Evolutionary conservation across 1,140 invertebrate species (phyloP).

Genomic region (Hypsibius dujardini): DNA sequence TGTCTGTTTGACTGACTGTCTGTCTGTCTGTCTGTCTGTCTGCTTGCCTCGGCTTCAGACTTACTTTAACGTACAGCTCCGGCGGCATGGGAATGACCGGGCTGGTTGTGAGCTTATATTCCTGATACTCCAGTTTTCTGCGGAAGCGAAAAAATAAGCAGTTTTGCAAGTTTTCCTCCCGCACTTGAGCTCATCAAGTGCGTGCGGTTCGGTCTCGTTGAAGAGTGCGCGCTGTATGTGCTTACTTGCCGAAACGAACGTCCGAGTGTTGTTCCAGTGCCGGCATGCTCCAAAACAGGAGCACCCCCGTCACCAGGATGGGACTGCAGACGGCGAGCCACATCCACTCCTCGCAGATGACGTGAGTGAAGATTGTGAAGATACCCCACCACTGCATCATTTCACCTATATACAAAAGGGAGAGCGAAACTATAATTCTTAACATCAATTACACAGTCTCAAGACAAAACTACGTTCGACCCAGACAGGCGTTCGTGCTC

Average conservation of each 20-base stretch:
- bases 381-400: constrained; percentile 83
- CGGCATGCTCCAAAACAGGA: constrained; percentile 53
- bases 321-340: constrained; percentile 65
- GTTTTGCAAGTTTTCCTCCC: too few species aligned
- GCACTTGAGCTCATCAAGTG: background rate
- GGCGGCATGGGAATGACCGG: background rate
- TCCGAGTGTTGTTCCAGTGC: background rate
- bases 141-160: too few species aligned
- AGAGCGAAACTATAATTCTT: too few species aligned
- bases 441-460: too few species aligned
- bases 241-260: background rate
- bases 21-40: too few species aligned
- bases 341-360: constrained; percentile 55
- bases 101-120: background rate
- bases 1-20: too few species aligned
- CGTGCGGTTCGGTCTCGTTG: background rate
- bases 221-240: background rate
- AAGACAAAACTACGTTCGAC: too few species aligned
- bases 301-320: constrained; percentile 66
- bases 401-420: too few species aligned
- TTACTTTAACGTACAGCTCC: background rate
- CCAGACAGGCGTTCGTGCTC: too few species aligned
- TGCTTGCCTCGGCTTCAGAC: too few species aligned
- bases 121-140: background rate
- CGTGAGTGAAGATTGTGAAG: constrained; percentile 67